phyloP scores from a whole-genome alignment of 2,113 vertebrate species.

The Todiramphus saurophagus region DNA sequence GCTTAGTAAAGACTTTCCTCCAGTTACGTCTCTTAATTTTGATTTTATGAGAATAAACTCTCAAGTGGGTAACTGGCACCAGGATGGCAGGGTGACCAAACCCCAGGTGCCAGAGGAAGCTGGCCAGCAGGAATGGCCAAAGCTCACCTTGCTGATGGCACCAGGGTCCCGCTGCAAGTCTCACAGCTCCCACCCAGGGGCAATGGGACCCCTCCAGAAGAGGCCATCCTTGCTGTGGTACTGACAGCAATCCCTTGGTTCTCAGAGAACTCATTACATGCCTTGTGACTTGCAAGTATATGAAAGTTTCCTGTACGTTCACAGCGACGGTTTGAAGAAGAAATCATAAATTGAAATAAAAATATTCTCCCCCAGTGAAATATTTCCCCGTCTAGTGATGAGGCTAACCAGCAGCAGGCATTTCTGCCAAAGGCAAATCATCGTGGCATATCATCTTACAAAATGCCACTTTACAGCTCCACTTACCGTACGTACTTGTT shows the following conservation, averaged over 20 bases:
- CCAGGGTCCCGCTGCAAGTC: background rate
- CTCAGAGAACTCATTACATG: rapidly evolving
- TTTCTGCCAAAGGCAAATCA: background rate
- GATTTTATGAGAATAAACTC: background rate
- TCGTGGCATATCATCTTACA: background rate
- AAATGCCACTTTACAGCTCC: background rate
- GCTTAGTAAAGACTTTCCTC: background rate
- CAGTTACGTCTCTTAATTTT: background rate
- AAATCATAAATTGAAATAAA: background rate
- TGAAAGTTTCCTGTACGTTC: background rate
- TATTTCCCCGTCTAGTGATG: background rate
- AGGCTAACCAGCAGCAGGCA: background rate
- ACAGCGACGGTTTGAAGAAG: background rate
- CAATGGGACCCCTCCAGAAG: background rate
- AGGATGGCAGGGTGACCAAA: background rate
- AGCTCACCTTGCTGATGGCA: background rate
- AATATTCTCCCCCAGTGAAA: background rate
- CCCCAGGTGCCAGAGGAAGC: background rate
- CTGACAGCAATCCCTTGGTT: background rate
- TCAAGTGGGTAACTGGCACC: rapidly evolving
- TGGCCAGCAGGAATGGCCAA: background rate
- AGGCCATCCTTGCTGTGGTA: background rate
- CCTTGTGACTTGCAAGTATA: background rate
- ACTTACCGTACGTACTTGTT: background rate
- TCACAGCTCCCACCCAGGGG: background rate